Base-by-base conservation (phyloP, 2,797 vertebrate species). In the Crenuchus spilurus region DNA sequence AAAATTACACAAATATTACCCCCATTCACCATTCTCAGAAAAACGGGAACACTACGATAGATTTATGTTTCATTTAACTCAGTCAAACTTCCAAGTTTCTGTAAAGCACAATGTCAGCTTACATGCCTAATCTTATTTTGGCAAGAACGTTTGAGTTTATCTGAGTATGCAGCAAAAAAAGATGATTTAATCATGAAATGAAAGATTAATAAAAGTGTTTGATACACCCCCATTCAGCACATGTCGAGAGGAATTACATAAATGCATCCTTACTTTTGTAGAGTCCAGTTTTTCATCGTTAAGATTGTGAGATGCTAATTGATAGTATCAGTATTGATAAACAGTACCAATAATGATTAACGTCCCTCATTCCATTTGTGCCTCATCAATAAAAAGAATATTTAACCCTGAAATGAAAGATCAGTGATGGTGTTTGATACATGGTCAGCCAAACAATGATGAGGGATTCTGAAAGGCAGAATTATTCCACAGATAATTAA, bases 381-480 rank as follows among this genome's bases (percentile, higher is more conserved):
- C n/a, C n/a, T n/a, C n/a, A n/a, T n/a, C n/a, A n/a, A 80, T 26
- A 46, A 72, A 61, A 44, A 74, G 52, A 30, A 24, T 22, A 66
- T 61, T 49, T 61, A 30, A 7, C 28, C 13, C 51, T n/a, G 14
- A 39, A 64, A 52, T 11, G 62, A 49, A 60, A 31, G 22, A 61
- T 49, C 68, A 63, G 30, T 55, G 33, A n/a, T 14, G 9, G 26
- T 44, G 11, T 10, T 58, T 6, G 3, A 57, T 42, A 35, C 5
- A 5, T 48, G 52, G 20, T 48, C 28, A 54, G 41, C 18, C 49
- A 49, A 41, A 66, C 24, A 30, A 71, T 49, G 67, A 52, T 60
- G 20, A 44, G 46, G 37, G 62, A 67, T 51, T 68, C 35, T 11
- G 63, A 18, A 61, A 24, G 4, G 11, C 16, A 20, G 24, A 18